A percentile compares a stretch with the other conserved stretches of the same genome.
phyloP scores from a whole-genome alignment of 2,888 invertebrate genomes.

The Magallana nippona region DNA sequence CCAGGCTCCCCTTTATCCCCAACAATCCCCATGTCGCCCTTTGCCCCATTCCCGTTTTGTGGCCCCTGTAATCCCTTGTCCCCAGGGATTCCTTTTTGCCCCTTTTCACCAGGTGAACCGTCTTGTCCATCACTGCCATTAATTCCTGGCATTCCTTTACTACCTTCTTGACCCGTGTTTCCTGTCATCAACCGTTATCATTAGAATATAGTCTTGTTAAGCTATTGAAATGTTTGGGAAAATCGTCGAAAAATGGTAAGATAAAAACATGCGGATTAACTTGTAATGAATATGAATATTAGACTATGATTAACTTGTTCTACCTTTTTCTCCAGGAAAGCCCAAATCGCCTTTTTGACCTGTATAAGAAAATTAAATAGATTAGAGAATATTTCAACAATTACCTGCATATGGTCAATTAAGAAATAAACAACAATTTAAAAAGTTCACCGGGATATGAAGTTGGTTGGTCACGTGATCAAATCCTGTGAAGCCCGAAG shows the following conservation, averaged over 20 bases:
- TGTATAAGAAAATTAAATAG: neutral
- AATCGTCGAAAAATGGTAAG: no score
- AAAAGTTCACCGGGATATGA: no score
- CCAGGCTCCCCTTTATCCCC: neutral
- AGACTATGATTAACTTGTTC: no score
- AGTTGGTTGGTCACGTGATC: no score
- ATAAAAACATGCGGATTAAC: no score
- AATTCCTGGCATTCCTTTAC: neutral
- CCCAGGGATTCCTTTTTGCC: neutral
- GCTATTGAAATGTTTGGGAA: no score
- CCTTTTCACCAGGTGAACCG: slow-evolving; percentile 24
- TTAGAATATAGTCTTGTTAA: no score
- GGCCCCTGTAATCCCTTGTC: neutral
- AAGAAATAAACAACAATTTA: no score
- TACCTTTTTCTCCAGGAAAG: slow-evolving; percentile 21
- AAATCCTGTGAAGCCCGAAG: no score
- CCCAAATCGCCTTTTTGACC: slow-evolving; percentile 28
- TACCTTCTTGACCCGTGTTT: neutral
- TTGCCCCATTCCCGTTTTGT: neutral
- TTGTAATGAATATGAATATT: no score
- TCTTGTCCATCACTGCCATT: neutral
- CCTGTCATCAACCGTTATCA: neutral
- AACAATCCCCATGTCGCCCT: neutral
- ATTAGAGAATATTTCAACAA: neutral
- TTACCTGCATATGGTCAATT: neutral